Evolutionary conservation across 2,797 vertebrate genomes (phyloP).

Genomic region (Vespertilio murinus): DNA sequence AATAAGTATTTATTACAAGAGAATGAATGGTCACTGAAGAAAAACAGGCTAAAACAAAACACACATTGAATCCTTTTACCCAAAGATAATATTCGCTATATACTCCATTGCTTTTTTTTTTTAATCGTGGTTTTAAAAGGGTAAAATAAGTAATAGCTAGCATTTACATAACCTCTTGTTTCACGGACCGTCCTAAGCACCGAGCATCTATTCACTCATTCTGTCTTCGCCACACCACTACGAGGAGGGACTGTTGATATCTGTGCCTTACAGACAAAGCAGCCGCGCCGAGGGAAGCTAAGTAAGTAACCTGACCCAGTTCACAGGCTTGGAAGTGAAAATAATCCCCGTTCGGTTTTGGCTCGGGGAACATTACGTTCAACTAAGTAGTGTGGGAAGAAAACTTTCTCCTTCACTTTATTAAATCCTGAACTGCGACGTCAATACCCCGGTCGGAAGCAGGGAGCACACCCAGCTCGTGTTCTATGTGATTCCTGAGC

Average conservation of each 20-base stretch:
- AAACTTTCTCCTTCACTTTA: constrained; percentile 28
- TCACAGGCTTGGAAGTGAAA: constrained; percentile 46
- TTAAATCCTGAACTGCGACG: constrained; percentile 53
- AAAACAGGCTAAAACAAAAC: not conserved
- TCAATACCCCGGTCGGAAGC: not conserved
- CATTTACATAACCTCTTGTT: not conserved
- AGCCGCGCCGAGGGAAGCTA: constrained; percentile 12
- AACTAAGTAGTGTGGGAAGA: constrained; percentile 64
- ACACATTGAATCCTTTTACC: not conserved
- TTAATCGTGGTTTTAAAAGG: not conserved
- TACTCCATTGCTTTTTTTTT: not conserved
- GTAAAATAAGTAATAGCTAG: not conserved
- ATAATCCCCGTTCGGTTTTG: constrained; percentile 40
- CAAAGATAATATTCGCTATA: not conserved
- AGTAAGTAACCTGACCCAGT: constrained; percentile 67
- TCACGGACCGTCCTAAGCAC: not conserved
- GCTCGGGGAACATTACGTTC: constrained; percentile 39
- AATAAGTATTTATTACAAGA: not conserved
- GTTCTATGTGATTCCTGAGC: not conserved
- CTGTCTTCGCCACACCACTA: constrained; percentile 3
- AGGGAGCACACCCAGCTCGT: not conserved
- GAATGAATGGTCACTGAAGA: not conserved
- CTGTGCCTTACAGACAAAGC: constrained; percentile 42
- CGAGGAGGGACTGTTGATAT: not conserved
- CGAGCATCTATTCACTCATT: constrained; percentile 7